phyloP scores from a whole-genome alignment of 2,797 vertebrate genomes.

The Pangasius djambal region DNA sequence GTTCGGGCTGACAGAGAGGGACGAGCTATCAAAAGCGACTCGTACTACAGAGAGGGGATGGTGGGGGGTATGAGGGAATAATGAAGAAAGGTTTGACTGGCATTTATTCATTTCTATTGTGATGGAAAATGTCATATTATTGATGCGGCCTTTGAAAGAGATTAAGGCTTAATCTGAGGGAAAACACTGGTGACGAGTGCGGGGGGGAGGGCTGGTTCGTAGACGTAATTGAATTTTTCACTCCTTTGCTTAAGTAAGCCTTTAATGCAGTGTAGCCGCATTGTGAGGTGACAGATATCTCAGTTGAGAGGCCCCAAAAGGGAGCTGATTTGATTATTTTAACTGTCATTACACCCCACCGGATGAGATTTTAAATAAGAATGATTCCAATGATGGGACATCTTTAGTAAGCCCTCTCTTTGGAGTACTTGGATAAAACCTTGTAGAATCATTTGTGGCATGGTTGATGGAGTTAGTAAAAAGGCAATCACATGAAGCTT shows the following conservation, averaged over 20 bases:
- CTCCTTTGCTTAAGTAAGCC: constrained; percentile 67
- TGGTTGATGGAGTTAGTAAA: neutral
- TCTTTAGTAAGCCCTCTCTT: constrained; percentile 24
- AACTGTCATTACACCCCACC: constrained; percentile 44
- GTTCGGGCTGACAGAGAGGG: constrained; percentile 82
- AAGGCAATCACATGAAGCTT: neutral
- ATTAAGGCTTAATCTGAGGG: constrained; percentile 77
- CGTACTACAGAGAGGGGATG: constrained; percentile 14
- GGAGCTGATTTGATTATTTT: constrained; percentile 58
- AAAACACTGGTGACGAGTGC: constrained; percentile 75
- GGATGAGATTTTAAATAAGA: constrained; percentile 28
- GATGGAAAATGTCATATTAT: constrained; percentile 78
- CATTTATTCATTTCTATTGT: constrained; percentile 71
- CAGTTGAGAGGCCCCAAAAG: constrained; percentile 59
- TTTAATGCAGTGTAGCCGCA: constrained; percentile 70
- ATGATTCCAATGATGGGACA: constrained; percentile 26
- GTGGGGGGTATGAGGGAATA: neutral
- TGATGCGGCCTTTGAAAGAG: constrained; percentile 74
- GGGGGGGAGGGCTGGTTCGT: constrained; percentile 46
- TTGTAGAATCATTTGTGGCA: neutral
- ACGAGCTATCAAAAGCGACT: constrained; percentile 77
- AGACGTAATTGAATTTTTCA: constrained; percentile 74
- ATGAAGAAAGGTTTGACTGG: constrained; percentile 72
- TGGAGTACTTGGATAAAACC: neutral
- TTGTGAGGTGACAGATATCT: constrained; percentile 72